These are phyloP conservation scores for Sarcoramphus papa DNA, from an alignment of 2,797 vertebrate species.

Conservation along the genomic window DNA sequence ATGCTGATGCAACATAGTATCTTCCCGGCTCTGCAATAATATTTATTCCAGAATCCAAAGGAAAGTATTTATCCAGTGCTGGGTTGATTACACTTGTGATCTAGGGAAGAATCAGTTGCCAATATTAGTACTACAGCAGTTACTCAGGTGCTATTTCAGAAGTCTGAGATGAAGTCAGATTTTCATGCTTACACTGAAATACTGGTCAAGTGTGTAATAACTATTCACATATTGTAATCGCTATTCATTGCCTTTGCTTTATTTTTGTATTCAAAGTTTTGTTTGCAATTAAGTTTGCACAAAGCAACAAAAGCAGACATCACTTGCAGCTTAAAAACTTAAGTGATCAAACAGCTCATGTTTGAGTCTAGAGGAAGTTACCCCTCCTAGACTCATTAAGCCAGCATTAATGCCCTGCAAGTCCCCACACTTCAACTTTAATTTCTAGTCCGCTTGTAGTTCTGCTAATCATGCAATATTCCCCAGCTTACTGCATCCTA, in stretches of 20 bases:
- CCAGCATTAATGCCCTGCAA: background rate
- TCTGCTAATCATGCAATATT: background rate
- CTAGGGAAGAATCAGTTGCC: constrained; percentile 62
- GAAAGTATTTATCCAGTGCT: constrained; percentile 94
- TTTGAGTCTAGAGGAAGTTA: background rate
- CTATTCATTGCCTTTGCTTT: background rate
- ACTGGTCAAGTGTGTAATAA: background rate
- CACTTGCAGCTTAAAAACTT: background rate
- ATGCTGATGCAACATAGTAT: constrained; percentile 95
- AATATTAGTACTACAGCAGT: background rate
- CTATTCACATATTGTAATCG: background rate
- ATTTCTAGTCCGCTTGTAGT: background rate
- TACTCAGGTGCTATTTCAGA: background rate
- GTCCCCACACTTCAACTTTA: background rate
- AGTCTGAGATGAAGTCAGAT: background rate
- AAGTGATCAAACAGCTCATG: background rate
- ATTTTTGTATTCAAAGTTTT: background rate
- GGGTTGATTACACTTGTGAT: constrained; percentile 89
- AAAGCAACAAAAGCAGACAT: background rate
- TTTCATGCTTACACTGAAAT: background rate
- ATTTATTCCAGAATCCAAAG: constrained; percentile 81
- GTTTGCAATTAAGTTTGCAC: background rate
- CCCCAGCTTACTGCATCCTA: background rate
- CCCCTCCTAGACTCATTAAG: background rate
- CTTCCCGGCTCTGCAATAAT: constrained; percentile 93